Evolutionary conservation across 2,797 vertebrate species (phyloP), one percentile per base, ranked within the genome.

Genomic region (Smutsia gigantea): DNA sequence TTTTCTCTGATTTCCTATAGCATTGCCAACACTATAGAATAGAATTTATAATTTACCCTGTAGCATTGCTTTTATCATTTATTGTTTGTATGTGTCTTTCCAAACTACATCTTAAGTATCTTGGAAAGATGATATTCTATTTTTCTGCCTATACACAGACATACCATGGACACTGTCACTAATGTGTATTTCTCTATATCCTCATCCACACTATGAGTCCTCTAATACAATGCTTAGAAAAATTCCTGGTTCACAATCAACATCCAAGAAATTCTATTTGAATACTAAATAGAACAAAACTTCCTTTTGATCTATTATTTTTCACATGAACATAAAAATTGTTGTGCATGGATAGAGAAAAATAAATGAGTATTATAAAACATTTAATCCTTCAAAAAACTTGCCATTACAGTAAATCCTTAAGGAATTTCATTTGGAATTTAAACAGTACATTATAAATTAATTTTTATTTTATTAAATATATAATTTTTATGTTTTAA

Each of bases 401-500:
- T 86, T 94, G 46, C 13, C 51, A 90, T 87, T 93, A 95, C 82
- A 94, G 49, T 69, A 95, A 79, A 97, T 59, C 46, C 37, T 69
- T 92, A 72, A 86, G 34, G 21, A 91, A 83, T 77, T 79, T 79
- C 14, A 84, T 51, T 71, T 94, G 23, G 21, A 90, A 77, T 83
- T 89, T 27, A 88, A 89, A 51, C 37, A 78, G 68, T 68, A 21
- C 10, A 59, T 74, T 94, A 91, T 49, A 87, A 68, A 83, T 94
- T 87, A 92, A 72, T 81, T 74, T 93, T 82, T 64, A 78, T 79
- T 7, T 63, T 88, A 87, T 94, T 89, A 94, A n/a, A 42, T 63
- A 92, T 25, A 55, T 51, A 69, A 90, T 66, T 83, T 97, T 92
- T 61, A 75, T 93, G 92, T 89, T 88, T 89, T 95, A 64, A 87